Conservation (phyloP, 30 jellyfish, hydroid and myxozoan genomes). For the Catostylus mosaicus region DNA sequence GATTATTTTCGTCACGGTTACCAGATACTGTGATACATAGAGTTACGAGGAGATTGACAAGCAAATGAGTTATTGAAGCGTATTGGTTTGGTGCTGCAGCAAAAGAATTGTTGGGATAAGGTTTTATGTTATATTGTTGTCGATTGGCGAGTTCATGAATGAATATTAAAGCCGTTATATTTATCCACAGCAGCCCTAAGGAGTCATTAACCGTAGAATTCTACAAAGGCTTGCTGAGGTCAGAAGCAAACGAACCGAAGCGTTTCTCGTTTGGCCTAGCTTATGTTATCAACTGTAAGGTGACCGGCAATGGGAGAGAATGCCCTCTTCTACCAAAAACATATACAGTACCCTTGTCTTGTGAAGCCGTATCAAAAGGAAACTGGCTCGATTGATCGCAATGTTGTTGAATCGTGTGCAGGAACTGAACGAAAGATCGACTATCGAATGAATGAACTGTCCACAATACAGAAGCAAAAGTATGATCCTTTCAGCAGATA, state of each 20-base stretch:
- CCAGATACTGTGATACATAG: conserved; percentile 31
- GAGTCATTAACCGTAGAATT: conserved; percentile 53
- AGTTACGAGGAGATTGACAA: too few relatives aligned
- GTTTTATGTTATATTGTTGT: too few relatives aligned
- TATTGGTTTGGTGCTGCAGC: conserved; percentile 11
- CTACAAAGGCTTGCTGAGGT: conserved; percentile 63
- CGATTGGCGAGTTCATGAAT: background rate
- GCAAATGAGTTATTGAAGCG: conserved; percentile 53
- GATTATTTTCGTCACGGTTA: conserved; percentile 41
- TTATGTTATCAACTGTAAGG: conserved; percentile 60
- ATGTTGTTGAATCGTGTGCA: conserved; percentile 46
- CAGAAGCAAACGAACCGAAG: conserved; percentile 79
- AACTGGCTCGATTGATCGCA: conserved; percentile 46
- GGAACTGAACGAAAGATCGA: conserved; percentile 13
- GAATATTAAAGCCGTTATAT: conserved; percentile 59
- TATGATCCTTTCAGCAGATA: conserved; percentile 79
- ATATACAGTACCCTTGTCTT: conserved; percentile 65
- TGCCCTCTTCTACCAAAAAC: conserved; percentile 57
- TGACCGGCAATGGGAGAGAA: conserved; percentile 79
- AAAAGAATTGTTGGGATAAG: too few relatives aligned
- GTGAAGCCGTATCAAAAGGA: conserved; percentile 68
- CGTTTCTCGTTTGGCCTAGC: conserved; percentile 66
- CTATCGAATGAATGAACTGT: conserved; percentile 74
- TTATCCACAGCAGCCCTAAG: conserved; percentile 65
- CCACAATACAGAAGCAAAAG: conserved; percentile 62